phyloP scores from a whole-genome alignment of 2,113 vertebrate genomes.

The Entelurus aequoreus region DNA sequence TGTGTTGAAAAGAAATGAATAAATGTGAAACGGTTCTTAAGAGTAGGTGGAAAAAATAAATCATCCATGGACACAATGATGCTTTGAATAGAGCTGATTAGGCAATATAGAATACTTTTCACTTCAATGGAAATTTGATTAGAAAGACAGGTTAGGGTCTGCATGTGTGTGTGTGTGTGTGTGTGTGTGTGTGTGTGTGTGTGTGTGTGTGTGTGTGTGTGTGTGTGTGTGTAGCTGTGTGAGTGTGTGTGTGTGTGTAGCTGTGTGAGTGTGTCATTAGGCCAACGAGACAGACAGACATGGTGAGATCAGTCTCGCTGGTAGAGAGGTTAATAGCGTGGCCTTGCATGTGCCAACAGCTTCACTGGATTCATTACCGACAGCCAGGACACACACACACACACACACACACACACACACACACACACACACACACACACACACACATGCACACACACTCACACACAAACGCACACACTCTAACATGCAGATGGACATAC shows the following conservation, averaged over 20 bases:
- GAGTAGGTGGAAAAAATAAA: conserved; percentile 39
- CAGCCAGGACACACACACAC: conserved; percentile 25
- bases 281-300: conserved; percentile 60
- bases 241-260: conserved; percentile 40
- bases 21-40: conserved; percentile 48
- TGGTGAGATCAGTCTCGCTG: conserved; percentile 61
- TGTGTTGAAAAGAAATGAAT: conserved; percentile 49
- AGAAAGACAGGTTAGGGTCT: conserved; percentile 54
- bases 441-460: conserved; percentile 7
- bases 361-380: conserved; percentile 62
- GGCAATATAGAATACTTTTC: conserved; percentile 60
- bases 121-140: conserved; percentile 64
- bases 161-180: conserved; percentile 15
- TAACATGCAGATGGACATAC: too few species aligned
- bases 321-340: conserved; percentile 70
- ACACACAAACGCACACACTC: conserved; percentile 17
- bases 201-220: conserved; percentile 12
- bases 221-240: conserved; percentile 24
- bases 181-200: conserved; percentile 17
- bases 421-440: conserved; percentile 1
- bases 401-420: conserved; percentile 16
- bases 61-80: conserved; percentile 39
- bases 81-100: conserved; percentile 60
- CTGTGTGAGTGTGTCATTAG: conserved; percentile 58
- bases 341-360: conserved; percentile 67